These are phyloP conservation scores for Trichonephila clavata DNA, from an alignment of 1,140 invertebrate genomes.

Conservation along the genomic window DNA sequence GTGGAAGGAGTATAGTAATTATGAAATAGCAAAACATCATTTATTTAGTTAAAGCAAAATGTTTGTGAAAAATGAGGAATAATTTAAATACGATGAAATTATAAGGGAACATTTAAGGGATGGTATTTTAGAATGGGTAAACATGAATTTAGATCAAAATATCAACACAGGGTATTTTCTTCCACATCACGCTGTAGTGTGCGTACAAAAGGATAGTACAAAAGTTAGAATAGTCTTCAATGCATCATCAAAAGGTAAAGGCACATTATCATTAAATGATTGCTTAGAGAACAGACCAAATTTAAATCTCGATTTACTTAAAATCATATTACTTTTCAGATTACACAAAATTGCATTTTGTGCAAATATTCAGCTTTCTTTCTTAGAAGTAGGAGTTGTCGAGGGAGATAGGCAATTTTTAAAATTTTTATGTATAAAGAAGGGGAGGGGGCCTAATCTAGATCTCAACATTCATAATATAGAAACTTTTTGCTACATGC, in stretches of 20 bases:
- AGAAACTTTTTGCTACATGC: neutral
- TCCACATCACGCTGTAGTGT: neutral
- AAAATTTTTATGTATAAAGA: slow-evolving; percentile 38
- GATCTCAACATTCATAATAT: slow-evolving; percentile 6
- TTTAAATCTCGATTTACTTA: no score
- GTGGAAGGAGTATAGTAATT: no score
- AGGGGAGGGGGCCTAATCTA: neutral
- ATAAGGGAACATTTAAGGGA: neutral
- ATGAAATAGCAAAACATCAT: no score
- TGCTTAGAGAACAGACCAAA: no score
- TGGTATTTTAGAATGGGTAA: neutral
- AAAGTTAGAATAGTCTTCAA: no score
- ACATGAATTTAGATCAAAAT: neutral
- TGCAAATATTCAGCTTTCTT: neutral
- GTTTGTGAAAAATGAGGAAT: no score
- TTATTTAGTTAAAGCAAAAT: no score
- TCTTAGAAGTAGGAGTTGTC: neutral
- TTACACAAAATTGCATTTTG: neutral
- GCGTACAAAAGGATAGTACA: neutral
- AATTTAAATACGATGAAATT: neutral
- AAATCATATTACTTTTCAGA: no score
- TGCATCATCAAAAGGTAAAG: no score
- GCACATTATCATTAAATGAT: no score
- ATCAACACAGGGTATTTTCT: neutral
- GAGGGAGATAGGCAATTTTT: slow-evolving; percentile 7